Base-by-base conservation (phyloP, 1,140 invertebrate species). In the Aphaenogaster rudis region DNA sequence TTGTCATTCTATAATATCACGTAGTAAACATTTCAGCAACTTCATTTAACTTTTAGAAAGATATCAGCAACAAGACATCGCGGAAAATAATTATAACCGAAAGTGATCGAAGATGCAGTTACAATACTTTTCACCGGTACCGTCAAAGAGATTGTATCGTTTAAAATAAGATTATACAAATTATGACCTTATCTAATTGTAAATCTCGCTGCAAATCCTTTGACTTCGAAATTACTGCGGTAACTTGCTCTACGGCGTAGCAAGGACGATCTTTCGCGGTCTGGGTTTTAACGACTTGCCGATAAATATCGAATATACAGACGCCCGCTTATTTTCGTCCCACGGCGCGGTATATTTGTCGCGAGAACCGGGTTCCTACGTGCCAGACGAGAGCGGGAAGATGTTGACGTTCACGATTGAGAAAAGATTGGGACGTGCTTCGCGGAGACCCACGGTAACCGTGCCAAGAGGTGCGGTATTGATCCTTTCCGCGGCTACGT, bases 321-420 rank as follows among this genome's bases (percentile, higher is more conserved):
- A 77, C 72, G 59, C 71, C 72, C 6, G 21, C 2, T 69, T 86
- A 87, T 87, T 87, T 82, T 74, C 36, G n/a, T 72, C 11, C 8
- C 33, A 36, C 39, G 15, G 17, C 45, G 50, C 28, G n/a, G 15
- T 72, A 42, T 74, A 72, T 87, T 87, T 82, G 61, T 63, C 67
- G 17, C 42, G 33, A 67, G 39, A 15, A 33, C 9, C 52, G 9
- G 33, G 21, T 15, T 28, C 42, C 52, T 48, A 39, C 36, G 42
- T n/a, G 42, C 11, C 48, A 67, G 28, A 11, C 36, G 59, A 52
- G 39, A 9, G 42, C 52, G 21, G 54, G 4, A 52, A 86, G 61
- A 33, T 42, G 64, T 42, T 39, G 21, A 42, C 15, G 67, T 48
- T 45, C 33, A 39, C 69, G 50, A 61, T 48, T 66, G 64, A n/a